phyloP scores from a whole-genome alignment of 30 jellyfish, hydroid and myxozoan species.

The Aurelia aurita region DNA sequence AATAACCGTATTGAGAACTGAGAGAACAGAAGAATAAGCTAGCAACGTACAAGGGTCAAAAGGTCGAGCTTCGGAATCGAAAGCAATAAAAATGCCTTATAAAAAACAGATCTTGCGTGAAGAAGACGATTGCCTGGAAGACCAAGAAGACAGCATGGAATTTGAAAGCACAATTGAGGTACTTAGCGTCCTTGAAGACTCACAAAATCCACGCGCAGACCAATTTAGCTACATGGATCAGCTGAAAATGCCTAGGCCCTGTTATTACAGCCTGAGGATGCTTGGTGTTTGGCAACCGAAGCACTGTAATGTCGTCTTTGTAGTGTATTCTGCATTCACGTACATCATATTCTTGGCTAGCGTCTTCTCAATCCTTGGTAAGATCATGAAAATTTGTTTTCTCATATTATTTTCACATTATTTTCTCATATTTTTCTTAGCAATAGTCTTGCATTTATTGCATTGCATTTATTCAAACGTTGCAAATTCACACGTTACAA shows the following conservation, averaged over 20 bases:
- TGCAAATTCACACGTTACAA: no score
- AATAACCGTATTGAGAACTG: no score
- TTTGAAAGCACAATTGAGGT: neutral
- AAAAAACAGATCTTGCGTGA: neutral
- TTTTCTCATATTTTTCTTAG: no score
- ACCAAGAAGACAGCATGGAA: constrained; percentile 5
- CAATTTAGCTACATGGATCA: constrained; percentile 35
- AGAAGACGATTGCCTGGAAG: neutral
- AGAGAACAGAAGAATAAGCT: no score
- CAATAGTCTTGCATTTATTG: no score
- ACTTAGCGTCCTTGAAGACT: neutral
- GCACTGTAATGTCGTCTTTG: constrained; percentile 27
- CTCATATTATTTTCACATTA: no score
- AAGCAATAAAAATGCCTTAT: neutral
- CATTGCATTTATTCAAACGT: no score
- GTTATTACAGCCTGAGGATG: constrained; percentile 58
- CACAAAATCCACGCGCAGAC: neutral
- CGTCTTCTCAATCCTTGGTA: constrained; percentile 46
- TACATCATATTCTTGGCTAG: constrained; percentile 20
- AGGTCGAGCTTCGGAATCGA: neutral
- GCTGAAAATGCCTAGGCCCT: constrained; percentile 75
- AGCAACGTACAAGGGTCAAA: no score
- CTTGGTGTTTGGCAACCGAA: constrained; percentile 90
- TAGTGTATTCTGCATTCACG: constrained; percentile 28
- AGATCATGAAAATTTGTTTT: no score